phyloP scores from a whole-genome alignment of 2,797 vertebrate species.

The Coregonus sp. region DNA sequence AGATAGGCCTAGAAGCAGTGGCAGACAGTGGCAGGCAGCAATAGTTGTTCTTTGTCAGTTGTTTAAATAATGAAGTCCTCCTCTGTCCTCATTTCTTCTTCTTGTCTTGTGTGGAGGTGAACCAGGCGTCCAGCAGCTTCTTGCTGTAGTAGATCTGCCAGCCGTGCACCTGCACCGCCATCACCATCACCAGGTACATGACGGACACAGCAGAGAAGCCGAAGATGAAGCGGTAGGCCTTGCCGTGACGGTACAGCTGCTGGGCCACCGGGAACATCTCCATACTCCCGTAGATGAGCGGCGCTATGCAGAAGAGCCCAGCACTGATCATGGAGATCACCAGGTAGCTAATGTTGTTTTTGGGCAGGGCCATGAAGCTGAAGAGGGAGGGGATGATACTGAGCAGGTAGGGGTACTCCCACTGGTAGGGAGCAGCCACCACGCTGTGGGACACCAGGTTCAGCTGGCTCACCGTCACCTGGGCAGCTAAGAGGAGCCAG shows the following conservation, averaged over 20 bases:
- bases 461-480: conserved; percentile 88
- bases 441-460: conserved; percentile 86
- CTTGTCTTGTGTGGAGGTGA: conserved; percentile 93
- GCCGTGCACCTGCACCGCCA: conserved; percentile 89
- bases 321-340: conserved; percentile 95
- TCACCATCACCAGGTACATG: conserved; percentile 90
- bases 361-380: conserved; percentile 88
- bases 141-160: conserved; percentile 99
- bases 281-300: conserved; percentile 92
- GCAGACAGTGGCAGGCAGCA: too few relatives aligned
- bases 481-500: conserved; percentile 84
- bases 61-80: background rate
- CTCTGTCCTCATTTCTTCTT: conserved; percentile 84
- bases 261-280: conserved; percentile 97
- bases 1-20: too few relatives aligned
- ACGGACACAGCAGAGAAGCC: conserved; percentile 90
- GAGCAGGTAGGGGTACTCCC: conserved; percentile 93
- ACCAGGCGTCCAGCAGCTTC: conserved; percentile 96
- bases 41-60: too few relatives aligned
- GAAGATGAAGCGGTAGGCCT: conserved; percentile 94
- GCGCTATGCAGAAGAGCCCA: conserved; percentile 90
- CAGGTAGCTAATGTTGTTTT: conserved; percentile 97
- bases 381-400: conserved; percentile 86
- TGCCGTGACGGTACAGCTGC: conserved; percentile 93
- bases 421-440: conserved; percentile 92